These are phyloP conservation scores for Lepidurus couesii DNA, from an alignment of 1,140 invertebrate genomes.

Conservation along the genomic window DNA sequence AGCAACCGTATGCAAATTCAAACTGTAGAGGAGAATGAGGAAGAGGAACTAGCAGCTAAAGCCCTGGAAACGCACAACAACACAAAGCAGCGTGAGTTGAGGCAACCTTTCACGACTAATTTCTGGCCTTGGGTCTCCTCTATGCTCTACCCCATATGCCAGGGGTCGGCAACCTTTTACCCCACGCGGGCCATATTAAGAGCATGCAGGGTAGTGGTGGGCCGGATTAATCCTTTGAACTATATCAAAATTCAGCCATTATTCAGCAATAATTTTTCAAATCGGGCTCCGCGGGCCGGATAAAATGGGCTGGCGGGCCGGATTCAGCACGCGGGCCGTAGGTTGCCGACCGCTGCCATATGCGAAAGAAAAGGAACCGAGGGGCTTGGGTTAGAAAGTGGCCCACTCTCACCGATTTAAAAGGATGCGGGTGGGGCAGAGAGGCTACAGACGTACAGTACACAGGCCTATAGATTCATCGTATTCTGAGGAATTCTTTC, in stretches of 20 bases:
- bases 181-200: no score
- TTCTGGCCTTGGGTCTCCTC: not conserved
- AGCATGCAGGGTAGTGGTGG: no score
- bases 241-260: no score
- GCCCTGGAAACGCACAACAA: not conserved
- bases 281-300: no score
- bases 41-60: not conserved
- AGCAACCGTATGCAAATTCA: constrained; percentile 15
- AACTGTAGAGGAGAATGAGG: not conserved
- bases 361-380: not conserved
- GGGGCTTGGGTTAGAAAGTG: not conserved
- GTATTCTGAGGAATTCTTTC: not conserved
- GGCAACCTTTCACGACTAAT: not conserved
- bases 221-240: no score
- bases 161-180: no score
- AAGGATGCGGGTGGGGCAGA: not conserved
- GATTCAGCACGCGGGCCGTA: no score
- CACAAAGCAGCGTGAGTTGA: not conserved
- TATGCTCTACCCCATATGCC: not conserved
- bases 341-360: no score
- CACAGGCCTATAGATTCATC: constrained; percentile 2
- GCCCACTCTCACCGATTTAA: not conserved
- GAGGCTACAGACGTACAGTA: not conserved
- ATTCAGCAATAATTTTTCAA: no score
- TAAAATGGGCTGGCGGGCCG: no score